phyloP scores from a whole-genome alignment of 2,888 invertebrate species.

The Mechanitis mazaeus region DNA sequence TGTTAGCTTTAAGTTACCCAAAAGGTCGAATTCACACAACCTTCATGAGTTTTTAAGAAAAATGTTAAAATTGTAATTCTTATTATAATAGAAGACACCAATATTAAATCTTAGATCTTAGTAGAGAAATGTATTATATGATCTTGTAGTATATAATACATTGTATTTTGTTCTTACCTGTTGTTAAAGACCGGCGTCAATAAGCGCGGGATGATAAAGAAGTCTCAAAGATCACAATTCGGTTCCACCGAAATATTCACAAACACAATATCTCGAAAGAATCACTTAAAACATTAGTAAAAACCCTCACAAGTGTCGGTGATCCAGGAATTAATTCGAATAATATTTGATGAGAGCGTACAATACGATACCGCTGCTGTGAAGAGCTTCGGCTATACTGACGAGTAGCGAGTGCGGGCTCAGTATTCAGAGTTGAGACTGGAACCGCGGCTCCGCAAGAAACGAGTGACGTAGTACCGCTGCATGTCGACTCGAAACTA shows the following conservation, averaged over 20 bases:
- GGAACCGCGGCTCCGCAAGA: not conserved
- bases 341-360: slow-evolving; percentile 29
- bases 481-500: not conserved
- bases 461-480: not conserved
- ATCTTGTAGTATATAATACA: slow-evolving; percentile 5
- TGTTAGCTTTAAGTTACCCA: too few species aligned
- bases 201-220: slow-evolving; percentile 42
- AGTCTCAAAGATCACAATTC: slow-evolving; percentile 48
- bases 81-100: too few species aligned
- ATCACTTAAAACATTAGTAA: slow-evolving; percentile 17
- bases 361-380: slow-evolving; percentile 58
- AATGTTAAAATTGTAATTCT: too few species aligned
- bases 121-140: not conserved
- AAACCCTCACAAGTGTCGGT: slow-evolving; percentile 25
- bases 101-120: not conserved
- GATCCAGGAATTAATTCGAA: slow-evolving; percentile 22
- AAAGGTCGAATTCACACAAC: too few species aligned
- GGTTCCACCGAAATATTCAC: slow-evolving; percentile 42
- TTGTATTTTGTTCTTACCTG: slow-evolving; percentile 52
- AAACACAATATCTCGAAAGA: slow-evolving; percentile 40
- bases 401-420: slow-evolving; percentile 10
- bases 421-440: slow-evolving; percentile 7
- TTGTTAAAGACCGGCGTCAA: slow-evolving; percentile 50
- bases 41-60: too few species aligned
- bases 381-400: slow-evolving; percentile 62